Evolutionary conservation across 2,888 invertebrate species (phyloP).

Genomic region (Dexiosoma caninum): DNA sequence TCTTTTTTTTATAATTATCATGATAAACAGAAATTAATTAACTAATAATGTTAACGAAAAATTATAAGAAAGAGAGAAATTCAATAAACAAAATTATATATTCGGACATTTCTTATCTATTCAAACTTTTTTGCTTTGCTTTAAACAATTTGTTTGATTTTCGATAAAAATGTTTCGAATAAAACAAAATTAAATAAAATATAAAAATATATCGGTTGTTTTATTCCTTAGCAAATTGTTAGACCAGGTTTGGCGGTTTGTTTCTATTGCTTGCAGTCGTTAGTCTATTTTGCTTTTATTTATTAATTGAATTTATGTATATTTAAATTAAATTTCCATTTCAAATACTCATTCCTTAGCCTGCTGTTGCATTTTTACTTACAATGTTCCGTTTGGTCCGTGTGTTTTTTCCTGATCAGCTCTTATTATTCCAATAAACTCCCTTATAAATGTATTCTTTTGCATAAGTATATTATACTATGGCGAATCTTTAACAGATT

Average conservation of each 20-base stretch:
- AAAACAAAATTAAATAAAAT: constrained; percentile 49
- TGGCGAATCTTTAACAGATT: no score
- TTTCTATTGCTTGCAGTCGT: constrained; percentile 39
- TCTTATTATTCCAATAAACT: not conserved
- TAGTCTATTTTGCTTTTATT: constrained; percentile 17
- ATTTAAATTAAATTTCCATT: not conserved
- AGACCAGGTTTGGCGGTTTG: constrained; percentile 5
- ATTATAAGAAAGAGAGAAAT: constrained; percentile 24
- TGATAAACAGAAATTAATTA: not conserved
- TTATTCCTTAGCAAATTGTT: constrained; percentile 43
- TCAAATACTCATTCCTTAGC: constrained; percentile 33
- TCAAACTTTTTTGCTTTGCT: constrained; percentile 1
- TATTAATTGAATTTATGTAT: not conserved
- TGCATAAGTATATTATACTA: no score
- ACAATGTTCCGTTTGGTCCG: constrained; percentile 46
- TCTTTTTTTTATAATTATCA: constrained; percentile 14
- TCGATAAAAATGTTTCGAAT: constrained; percentile 55
- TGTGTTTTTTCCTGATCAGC: not conserved
- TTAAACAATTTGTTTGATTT: constrained; percentile 25
- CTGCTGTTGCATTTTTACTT: constrained; percentile 53
- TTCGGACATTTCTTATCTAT: constrained; percentile 42
- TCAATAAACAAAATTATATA: constrained; percentile 48
- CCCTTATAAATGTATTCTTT: not conserved
- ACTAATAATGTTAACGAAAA: constrained; percentile 17
- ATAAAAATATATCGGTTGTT: constrained; percentile 54